Evolutionary conservation across 2,888 invertebrate species (phyloP), one percentile per base, ranked within the genome.

Genomic region (Neocrepidodera transversa): DNA sequence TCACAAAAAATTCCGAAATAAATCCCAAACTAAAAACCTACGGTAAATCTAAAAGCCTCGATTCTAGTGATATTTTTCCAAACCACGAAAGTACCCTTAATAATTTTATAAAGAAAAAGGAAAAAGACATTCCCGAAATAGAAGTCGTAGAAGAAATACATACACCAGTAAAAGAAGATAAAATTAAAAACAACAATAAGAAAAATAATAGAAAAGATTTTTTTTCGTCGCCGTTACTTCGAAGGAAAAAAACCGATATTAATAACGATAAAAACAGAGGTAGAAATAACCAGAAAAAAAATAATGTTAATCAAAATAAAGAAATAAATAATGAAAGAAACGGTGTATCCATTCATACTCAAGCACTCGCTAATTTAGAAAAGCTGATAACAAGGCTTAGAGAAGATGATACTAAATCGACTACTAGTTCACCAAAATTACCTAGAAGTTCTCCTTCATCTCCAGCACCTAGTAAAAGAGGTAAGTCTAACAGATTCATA

Each of bases 1-100:
- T 68, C 48, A 67, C 67, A 8, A 71, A 68, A 49, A 66, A 65
- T 20, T 59, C 63, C 17, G 67, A 60, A 62, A 65, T 64, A 8
- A 63, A 58, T 30, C 60, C 64, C 0, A 64, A 64, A 59, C 78
- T 91, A 40, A 86, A 86, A 58, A 71, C 61, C 32, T 90, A 89
- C 70, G 90, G 91, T 0, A 91, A 92, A 76, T 93, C 93, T 0
- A 88, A 89, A 69, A 93, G 93, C 71, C 81, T 94, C 35, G 94
- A 94, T 76, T 93, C 93, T 0, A 91, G 92, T 71, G 93, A 93
- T 75, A 83, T 93, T 69, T 84, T 90, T 43, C 84, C 86, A 4
- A 81, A 83, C 26, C 81, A 80, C 30, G 73, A 72, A 56, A 68
- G 64, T 38, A 65, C 56, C 40, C 58, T 65, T 17, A 70, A 60